phyloP scores from a whole-genome alignment of 2,797 vertebrate species.

The Ceryle rudis region DNA sequence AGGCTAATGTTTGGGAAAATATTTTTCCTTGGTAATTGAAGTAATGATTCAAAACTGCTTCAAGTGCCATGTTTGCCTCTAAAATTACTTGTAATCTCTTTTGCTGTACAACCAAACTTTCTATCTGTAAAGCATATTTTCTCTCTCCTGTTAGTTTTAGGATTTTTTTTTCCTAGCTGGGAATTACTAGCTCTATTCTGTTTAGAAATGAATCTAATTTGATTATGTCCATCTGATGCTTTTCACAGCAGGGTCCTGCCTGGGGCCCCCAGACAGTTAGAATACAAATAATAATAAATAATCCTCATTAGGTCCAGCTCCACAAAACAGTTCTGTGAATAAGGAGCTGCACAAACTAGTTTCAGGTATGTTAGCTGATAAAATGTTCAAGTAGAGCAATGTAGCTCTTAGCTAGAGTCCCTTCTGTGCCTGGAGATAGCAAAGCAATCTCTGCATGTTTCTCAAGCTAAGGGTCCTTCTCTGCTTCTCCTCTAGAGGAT shows the following conservation, averaged over 20 bases:
- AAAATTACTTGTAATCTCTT: background rate
- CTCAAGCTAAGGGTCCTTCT: background rate
- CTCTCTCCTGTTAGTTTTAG: background rate
- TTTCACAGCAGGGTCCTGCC: conserved; percentile 13
- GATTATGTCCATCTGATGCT: background rate
- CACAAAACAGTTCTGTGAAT: background rate
- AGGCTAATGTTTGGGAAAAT: background rate
- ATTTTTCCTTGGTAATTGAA: conserved; percentile 3
- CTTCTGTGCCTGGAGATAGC: conserved; percentile 2
- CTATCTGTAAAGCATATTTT: background rate
- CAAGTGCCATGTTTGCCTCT: background rate
- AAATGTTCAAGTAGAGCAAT: background rate
- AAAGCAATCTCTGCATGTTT: background rate
- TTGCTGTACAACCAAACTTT: background rate
- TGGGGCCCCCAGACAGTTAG: background rate
- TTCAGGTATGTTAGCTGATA: background rate
- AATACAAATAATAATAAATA: conserved; percentile 27
- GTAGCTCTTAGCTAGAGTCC: conserved; percentile 33
- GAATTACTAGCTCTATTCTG: conserved; percentile 22
- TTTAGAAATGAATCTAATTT: conserved; percentile 1
- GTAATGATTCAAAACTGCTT: background rate
- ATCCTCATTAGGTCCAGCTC: background rate
- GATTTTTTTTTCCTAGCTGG: conserved; percentile 50
- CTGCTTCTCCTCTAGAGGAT: background rate
- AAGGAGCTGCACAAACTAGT: conserved; percentile 2